A percentile compares a stretch with the other conserved stretches of the same genome.
These are phyloP conservation scores for Tineola bisselliella DNA, from an alignment of 2,888 invertebrate genomes.

Conservation along the genomic window DNA sequence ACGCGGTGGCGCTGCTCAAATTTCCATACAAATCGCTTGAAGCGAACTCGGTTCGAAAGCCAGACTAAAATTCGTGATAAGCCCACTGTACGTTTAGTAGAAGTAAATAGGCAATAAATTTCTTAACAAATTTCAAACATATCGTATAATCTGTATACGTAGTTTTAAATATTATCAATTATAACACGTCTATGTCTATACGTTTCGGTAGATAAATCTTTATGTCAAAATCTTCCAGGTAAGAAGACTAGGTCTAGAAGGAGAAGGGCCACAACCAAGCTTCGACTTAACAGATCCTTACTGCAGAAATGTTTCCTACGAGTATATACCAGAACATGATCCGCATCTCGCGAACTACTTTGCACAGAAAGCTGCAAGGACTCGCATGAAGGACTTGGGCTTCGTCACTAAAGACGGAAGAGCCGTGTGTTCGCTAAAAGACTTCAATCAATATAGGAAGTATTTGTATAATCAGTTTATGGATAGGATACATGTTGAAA, in stretches of 20 bases:
- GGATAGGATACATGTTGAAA: constrained; percentile 59
- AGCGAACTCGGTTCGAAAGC: too few relatives aligned
- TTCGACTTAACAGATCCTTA: constrained; percentile 58
- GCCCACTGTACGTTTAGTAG: too few relatives aligned
- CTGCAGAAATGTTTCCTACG: constrained; percentile 54
- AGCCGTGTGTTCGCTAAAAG: constrained; percentile 70
- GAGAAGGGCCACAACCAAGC: constrained; percentile 35
- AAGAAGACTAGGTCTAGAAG: not conserved
- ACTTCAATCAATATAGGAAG: constrained; percentile 72
- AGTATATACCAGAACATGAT: constrained; percentile 70
- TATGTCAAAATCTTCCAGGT: not conserved
- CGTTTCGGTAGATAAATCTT: too few relatives aligned
- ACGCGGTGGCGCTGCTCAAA: too few relatives aligned
- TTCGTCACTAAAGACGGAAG: constrained; percentile 68
- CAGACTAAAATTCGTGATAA: too few relatives aligned
- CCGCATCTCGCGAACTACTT: constrained; percentile 66
- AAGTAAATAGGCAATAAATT: too few relatives aligned
- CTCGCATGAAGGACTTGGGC: constrained; percentile 59
- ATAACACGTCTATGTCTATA: too few relatives aligned
- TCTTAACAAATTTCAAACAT: too few relatives aligned
- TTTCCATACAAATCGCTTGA: too few relatives aligned
- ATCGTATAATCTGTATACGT: too few relatives aligned
- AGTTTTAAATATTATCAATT: too few relatives aligned
- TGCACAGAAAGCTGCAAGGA: constrained; percentile 41
- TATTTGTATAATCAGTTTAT: constrained; percentile 67